Percentiles rank a stretch among this genome's conserved stretches.
These are phyloP conservation scores for Myioborus miniatus DNA, from an alignment of 2,797 vertebrate genomes.

Conservation along the genomic window DNA sequence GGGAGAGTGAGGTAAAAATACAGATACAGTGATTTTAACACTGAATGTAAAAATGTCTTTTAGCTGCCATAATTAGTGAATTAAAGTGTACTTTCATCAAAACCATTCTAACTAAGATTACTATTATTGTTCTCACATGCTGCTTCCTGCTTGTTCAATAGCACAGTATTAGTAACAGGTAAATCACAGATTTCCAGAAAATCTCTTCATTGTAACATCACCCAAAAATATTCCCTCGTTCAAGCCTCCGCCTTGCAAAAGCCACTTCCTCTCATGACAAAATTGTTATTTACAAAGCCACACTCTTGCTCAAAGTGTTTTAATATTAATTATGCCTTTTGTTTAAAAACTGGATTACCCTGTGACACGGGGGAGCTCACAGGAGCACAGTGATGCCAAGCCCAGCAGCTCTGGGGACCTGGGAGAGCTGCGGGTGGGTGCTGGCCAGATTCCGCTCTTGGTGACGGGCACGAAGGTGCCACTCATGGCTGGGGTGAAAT, in stretches of 20 bases:
- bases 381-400: background rate
- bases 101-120: constrained; percentile 72
- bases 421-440: accelerated
- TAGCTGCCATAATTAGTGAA: constrained; percentile 79
- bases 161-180: constrained; percentile 38
- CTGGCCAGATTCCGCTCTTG: accelerated
- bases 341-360: constrained; percentile 29
- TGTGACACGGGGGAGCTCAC: background rate
- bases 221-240: constrained; percentile 34
- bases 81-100: constrained; percentile 78
- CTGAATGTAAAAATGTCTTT: constrained; percentile 75
- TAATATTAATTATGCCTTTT: constrained; percentile 37
- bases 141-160: constrained; percentile 15
- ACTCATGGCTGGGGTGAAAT: background rate
- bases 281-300: constrained; percentile 42
- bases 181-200: constrained; percentile 44
- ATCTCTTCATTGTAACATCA: constrained; percentile 9
- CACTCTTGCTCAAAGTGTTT: background rate
- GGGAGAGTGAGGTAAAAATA: constrained; percentile 76
- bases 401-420: background rate
- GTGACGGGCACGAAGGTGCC: background rate
- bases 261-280: background rate
- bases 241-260: background rate
- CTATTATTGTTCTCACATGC: constrained; percentile 41
- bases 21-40: constrained; percentile 76